Conservation (phyloP, 2,797 vertebrate genomes). For the Tolypeutes matacus region DNA sequence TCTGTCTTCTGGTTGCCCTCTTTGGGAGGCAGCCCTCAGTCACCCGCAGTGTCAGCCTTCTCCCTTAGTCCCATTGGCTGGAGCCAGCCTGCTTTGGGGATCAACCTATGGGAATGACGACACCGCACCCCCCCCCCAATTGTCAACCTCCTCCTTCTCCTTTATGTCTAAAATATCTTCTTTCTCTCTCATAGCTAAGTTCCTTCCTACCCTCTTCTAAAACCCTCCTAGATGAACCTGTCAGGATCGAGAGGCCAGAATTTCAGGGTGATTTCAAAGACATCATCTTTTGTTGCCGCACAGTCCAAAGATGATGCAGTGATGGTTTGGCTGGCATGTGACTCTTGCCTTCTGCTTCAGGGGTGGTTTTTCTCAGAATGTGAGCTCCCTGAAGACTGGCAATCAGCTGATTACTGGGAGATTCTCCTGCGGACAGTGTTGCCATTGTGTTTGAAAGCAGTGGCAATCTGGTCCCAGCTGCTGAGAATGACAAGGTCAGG, state of each 20-base stretch:
- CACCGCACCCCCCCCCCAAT: neutral
- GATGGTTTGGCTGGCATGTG: neutral
- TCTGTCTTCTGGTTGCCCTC: neutral
- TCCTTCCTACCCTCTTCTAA: neutral
- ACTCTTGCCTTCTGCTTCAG: neutral
- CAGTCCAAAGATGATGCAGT: neutral
- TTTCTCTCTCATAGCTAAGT: neutral
- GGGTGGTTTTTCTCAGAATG: slow-evolving; percentile 5
- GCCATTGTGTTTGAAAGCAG: neutral
- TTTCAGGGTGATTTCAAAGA: neutral
- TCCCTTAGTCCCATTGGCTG: neutral
- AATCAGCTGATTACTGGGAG: neutral
- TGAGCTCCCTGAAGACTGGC: neutral
- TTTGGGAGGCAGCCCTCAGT: neutral
- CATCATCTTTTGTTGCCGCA: neutral
- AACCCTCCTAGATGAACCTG: neutral
- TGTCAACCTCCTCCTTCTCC: neutral
- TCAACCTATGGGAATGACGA: neutral
- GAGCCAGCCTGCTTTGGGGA: neutral
- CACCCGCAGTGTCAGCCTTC: neutral
- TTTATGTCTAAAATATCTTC: slow-evolving; percentile 4
- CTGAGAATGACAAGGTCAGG: neutral
- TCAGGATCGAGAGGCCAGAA: neutral
- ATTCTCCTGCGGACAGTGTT: neutral
- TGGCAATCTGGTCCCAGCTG: neutral